These are phyloP conservation scores for Dromius quadrimaculatus DNA, from an alignment of 2,888 invertebrate genomes.

Conservation along the genomic window DNA sequence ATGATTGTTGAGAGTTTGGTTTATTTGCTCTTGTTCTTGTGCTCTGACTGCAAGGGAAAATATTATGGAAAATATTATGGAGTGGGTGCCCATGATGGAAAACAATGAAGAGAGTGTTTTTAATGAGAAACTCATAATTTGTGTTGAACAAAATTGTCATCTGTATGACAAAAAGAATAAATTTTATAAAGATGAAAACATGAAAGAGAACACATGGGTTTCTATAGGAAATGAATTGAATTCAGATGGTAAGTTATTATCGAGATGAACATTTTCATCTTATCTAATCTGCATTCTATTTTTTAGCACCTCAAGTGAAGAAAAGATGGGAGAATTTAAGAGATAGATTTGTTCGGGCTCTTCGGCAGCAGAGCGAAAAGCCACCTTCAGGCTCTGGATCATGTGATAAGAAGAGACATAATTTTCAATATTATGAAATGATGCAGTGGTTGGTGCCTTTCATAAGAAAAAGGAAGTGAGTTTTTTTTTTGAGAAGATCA, in stretches of 20 bases:
- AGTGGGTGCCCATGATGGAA: no score
- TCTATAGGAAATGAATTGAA: background rate
- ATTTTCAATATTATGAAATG: background rate
- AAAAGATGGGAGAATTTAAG: background rate
- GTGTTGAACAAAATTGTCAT: no score
- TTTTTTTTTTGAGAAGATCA: background rate
- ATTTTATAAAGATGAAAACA: background rate
- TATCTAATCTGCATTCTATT: no score
- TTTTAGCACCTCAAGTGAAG: constrained; percentile 2
- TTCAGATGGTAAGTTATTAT: background rate
- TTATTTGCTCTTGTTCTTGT: no score
- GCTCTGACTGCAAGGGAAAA: no score
- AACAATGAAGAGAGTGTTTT: no score
- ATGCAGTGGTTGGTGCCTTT: constrained; percentile 8
- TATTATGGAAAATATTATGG: no score
- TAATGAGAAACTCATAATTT: no score
- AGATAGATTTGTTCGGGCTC: background rate
- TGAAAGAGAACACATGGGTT: background rate
- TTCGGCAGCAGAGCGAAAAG: background rate
- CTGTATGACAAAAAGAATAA: no score
- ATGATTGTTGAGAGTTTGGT: no score
- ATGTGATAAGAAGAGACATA: background rate
- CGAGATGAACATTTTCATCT: background rate
- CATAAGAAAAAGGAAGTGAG: constrained; percentile 17
- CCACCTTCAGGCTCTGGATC: background rate